phyloP scores from a whole-genome alignment of 2,888 invertebrate species.

The Nephrotoma appendiculata region DNA sequence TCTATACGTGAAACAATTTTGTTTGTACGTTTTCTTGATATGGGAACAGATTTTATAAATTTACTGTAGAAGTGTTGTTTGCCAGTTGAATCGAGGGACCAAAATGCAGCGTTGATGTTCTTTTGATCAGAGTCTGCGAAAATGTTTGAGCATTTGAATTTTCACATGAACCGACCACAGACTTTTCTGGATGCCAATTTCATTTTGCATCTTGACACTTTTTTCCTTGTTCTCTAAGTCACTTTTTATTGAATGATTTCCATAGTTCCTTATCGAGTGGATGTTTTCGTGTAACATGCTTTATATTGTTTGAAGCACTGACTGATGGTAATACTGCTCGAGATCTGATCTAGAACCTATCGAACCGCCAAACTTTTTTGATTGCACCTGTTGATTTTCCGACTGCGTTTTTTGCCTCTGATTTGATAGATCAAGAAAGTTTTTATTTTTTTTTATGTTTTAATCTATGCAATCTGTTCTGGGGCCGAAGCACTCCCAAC shows the following conservation, averaged over 20 bases:
- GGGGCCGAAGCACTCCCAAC: no score
- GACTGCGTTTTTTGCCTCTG: no score
- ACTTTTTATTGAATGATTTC: not conserved
- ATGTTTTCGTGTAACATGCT: not conserved
- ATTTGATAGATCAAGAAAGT: no score
- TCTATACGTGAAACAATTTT: not conserved
- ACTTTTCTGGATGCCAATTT: not conserved
- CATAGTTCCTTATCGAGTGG: not conserved
- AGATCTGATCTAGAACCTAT: no score
- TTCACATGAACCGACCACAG: not conserved
- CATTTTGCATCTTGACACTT: not conserved
- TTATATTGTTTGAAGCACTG: no score
- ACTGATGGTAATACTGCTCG: no score
- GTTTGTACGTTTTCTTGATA: not conserved
- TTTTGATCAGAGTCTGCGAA: not conserved
- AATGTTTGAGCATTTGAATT: not conserved
- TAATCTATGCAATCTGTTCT: no score
- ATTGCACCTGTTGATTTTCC: no score
- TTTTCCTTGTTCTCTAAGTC: not conserved
- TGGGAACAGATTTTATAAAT: not conserved
- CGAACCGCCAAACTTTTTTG: no score
- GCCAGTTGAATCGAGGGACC: no score
- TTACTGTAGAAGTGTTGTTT: not conserved
- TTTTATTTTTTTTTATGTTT: no score
- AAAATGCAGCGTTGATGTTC: no score